These are phyloP conservation scores for Archilochus colubris DNA, from an alignment of 2,113 vertebrate species.

Conservation along the genomic window DNA sequence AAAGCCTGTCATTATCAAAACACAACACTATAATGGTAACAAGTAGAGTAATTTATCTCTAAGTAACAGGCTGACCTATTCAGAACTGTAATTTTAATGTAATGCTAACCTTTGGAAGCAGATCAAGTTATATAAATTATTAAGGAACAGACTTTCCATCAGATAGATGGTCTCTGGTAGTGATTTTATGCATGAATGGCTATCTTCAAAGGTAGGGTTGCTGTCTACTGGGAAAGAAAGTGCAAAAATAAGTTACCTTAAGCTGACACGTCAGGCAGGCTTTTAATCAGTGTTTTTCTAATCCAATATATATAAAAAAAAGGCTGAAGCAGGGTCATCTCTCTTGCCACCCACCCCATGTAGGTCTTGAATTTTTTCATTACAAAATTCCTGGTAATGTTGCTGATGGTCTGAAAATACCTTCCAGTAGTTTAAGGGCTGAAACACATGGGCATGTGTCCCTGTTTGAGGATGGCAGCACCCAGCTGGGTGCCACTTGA, in stretches of 20 bases:
- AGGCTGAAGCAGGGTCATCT: conserved; percentile 17
- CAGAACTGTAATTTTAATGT: conserved; percentile 78
- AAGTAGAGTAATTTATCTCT: conserved; percentile 76
- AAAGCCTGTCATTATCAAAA: conserved; percentile 72
- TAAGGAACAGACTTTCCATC: conserved; percentile 72
- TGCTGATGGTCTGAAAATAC: neutral
- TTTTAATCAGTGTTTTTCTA: conserved; percentile 70
- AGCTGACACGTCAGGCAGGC: conserved; percentile 32
- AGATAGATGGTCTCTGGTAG: conserved; percentile 75
- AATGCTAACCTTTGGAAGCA: conserved; percentile 82
- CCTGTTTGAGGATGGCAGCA: neutral
- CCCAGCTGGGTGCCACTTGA: neutral
- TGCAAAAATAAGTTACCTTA: conserved; percentile 63
- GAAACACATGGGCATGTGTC: neutral
- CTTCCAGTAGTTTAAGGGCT: neutral
- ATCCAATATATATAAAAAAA: conserved; percentile 29
- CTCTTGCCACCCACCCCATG: neutral
- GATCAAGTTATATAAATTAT: conserved; percentile 81
- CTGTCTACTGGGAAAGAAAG: conserved; percentile 36
- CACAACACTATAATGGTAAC: conserved; percentile 61
- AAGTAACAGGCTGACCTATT: conserved; percentile 79
- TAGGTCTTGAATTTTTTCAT: neutral
- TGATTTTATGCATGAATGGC: conserved; percentile 76
- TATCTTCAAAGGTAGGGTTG: conserved; percentile 61
- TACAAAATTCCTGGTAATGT: neutral